Conservation (phyloP, 1,140 invertebrate genomes). For the Daktulosphaira vitifoliae region DNA sequence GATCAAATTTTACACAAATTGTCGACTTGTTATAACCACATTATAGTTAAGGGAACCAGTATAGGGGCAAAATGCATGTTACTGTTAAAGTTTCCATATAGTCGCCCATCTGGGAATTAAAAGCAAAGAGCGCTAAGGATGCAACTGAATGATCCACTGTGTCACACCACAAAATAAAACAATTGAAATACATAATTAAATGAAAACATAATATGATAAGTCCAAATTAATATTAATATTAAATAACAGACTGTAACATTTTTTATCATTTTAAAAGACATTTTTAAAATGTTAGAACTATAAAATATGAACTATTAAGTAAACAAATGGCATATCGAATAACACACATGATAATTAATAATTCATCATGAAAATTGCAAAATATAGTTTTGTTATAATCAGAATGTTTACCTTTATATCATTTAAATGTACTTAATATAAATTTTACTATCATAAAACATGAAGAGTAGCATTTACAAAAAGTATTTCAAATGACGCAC, state of each 20-base stretch:
- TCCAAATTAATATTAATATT: not conserved
- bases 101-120: too few relatives aligned
- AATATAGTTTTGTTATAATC: not conserved
- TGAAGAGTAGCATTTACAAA: not conserved
- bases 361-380: too few relatives aligned
- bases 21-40: too few relatives aligned
- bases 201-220: too few relatives aligned
- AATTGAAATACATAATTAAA: too few relatives aligned
- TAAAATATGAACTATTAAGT: slow-evolving; percentile 6
- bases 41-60: too few relatives aligned
- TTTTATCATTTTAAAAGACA: slow-evolving; percentile 11
- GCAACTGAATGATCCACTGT: too few relatives aligned
- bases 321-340: slow-evolving; percentile 16
- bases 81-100: too few relatives aligned
- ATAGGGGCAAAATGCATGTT: too few relatives aligned
- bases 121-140: too few relatives aligned
- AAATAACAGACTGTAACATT: not conserved
- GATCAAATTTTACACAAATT: too few relatives aligned
- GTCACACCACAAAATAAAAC: too few relatives aligned
- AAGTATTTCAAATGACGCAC: slow-evolving; percentile 31
- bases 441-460: slow-evolving; percentile 31
- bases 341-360: slow-evolving; percentile 33
- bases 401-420: not conserved
- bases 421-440: slow-evolving; percentile 4
- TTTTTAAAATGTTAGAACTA: slow-evolving; percentile 28